Percentiles rank a stretch among this genome's conserved stretches.
phyloP scores from a whole-genome alignment of 2,888 invertebrate species.

The Spodoptera littoralis region DNA sequence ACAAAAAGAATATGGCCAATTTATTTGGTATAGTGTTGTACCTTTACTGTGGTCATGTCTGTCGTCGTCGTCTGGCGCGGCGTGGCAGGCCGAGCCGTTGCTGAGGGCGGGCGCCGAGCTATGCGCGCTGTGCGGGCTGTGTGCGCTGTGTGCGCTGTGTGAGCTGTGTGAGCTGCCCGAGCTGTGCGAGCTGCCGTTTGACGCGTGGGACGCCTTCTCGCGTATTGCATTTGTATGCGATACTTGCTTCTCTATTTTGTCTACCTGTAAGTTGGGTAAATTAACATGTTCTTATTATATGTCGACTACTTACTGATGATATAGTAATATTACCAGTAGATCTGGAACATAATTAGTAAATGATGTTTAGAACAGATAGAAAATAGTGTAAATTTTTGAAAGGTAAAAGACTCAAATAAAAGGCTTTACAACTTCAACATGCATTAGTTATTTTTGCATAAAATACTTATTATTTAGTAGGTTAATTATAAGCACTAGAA shows the following conservation, averaged over 20 bases:
- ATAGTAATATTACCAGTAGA: no score
- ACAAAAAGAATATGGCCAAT: not conserved
- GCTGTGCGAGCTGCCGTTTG: slow-evolving; percentile 34
- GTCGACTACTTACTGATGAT: no score
- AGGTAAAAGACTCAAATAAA: no score
- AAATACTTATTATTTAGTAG: no score
- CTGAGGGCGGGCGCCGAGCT: slow-evolving; percentile 36
- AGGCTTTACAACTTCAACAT: no score
- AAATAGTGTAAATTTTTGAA: no score
- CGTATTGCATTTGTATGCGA: slow-evolving; percentile 62
- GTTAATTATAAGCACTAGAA: no score
- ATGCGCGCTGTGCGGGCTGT: slow-evolving; percentile 31
- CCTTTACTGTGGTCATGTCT: slow-evolving; percentile 67
- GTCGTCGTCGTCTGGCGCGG: slow-evolving; percentile 59
- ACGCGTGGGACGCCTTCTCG: slow-evolving; percentile 57
- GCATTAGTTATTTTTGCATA: no score
- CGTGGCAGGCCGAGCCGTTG: slow-evolving; percentile 56
- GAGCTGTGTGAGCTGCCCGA: slow-evolving; percentile 23
- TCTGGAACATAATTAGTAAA: no score
- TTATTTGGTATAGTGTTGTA: slow-evolving; percentile 24
- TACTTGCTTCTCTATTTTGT: slow-evolving; percentile 77
- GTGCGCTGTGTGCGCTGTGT: slow-evolving; percentile 32
- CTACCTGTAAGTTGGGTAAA: slow-evolving; percentile 68
- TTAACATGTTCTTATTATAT: no score
- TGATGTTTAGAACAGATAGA: no score